Evolutionary conservation across 2,797 vertebrate genomes (phyloP).

Genomic region (Acomys russatus): DNA sequence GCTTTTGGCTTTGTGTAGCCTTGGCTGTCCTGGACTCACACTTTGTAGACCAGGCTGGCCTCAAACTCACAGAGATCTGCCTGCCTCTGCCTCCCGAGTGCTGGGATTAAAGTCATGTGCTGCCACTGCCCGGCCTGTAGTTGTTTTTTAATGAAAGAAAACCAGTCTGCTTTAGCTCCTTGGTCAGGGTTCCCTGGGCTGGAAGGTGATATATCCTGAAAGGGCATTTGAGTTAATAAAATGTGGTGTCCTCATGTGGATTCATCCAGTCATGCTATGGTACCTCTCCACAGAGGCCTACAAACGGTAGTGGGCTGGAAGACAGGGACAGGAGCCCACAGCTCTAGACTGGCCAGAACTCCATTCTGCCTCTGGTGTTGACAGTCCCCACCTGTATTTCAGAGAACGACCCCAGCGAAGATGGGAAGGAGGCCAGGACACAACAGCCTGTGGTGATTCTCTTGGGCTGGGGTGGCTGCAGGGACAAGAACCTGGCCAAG

Average conservation of each 20-base stretch:
- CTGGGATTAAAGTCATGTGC: too few relatives aligned
- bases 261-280: not conserved
- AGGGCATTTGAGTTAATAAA: not conserved
- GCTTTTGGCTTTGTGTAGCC: too few relatives aligned
- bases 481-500: slow-evolving; percentile 95
- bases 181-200: not conserved
- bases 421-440: slow-evolving; percentile 83
- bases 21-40: too few relatives aligned
- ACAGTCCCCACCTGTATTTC: slow-evolving; percentile 76
- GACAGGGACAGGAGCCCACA: not conserved
- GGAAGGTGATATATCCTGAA: slow-evolving; percentile 25
- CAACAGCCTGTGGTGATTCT: slow-evolving; percentile 96
- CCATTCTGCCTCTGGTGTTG: not conserved
- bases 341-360: not conserved
- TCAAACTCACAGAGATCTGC: too few relatives aligned
- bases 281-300: not conserved
- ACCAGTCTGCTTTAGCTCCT: not conserved
- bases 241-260: not conserved
- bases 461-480: slow-evolving; percentile 97
- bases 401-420: slow-evolving; percentile 71
- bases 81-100: too few relatives aligned
- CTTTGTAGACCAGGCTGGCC: too few relatives aligned
- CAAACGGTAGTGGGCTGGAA: not conserved
- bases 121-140: too few relatives aligned
- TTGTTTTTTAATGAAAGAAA: not conserved